Conservation (phyloP, 2,113 vertebrate species). For the Seriola aureovittata region DNA sequence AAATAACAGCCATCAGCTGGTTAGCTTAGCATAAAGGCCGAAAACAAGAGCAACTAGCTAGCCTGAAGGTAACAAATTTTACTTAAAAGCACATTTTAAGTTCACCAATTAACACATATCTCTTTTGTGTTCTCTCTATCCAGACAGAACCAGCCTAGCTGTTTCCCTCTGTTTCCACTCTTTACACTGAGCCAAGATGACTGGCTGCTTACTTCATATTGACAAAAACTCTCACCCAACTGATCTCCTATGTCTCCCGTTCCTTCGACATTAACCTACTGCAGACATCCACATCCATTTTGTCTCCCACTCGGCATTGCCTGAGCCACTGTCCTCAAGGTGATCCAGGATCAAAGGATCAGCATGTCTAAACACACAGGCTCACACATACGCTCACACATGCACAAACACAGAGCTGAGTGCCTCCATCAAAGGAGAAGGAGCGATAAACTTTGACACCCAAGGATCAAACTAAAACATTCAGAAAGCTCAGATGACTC, state of each 20-base stretch:
- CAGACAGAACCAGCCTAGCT: neutral
- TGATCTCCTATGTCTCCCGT: neutral
- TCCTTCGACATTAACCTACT: constrained; percentile 7
- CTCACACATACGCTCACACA: constrained; percentile 11
- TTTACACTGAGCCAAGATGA: neutral
- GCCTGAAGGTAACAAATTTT: neutral
- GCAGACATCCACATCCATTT: constrained; percentile 32
- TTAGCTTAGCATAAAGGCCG: neutral
- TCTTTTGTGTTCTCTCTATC: neutral
- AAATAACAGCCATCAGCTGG: neutral
- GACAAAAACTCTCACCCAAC: neutral
- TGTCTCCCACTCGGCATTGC: constrained; percentile 9
- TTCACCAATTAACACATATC: neutral
- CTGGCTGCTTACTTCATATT: neutral
- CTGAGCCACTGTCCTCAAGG: constrained; percentile 58
- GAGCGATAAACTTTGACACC: constrained; percentile 44
- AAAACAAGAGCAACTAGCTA: neutral
- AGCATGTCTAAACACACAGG: constrained; percentile 21
- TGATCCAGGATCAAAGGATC: constrained; percentile 61
- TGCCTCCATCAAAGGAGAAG: constrained; percentile 39
- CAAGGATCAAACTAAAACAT: constrained; percentile 49
- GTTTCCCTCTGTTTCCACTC: neutral
- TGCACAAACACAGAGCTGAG: constrained; percentile 24
- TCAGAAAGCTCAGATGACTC: constrained; percentile 26
- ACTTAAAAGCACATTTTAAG: neutral